These are phyloP conservation scores for Eumaeus atala DNA, from an alignment of 1,140 invertebrate genomes.

Conservation along the genomic window DNA sequence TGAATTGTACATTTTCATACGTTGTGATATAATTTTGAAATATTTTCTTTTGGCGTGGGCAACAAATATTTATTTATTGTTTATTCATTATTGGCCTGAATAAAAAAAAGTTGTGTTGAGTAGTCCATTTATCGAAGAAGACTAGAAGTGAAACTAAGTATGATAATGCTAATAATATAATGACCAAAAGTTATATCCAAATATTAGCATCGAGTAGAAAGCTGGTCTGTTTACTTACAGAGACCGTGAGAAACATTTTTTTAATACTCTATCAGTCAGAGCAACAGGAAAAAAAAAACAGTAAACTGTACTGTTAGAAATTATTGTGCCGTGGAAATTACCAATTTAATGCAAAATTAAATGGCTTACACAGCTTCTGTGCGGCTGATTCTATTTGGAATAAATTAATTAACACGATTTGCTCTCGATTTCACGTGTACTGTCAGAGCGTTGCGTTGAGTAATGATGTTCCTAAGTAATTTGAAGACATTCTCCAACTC, in stretches of 20 bases:
- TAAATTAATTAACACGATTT: constrained; percentile 69
- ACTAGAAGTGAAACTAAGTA: no score
- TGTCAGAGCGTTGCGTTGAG: background rate
- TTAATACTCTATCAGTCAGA: constrained; percentile 27
- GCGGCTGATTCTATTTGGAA: constrained; percentile 60
- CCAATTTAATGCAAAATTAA: constrained; percentile 68
- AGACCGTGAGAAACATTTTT: constrained; percentile 61
- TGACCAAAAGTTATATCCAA: no score
- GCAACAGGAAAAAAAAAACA: constrained; percentile 44
- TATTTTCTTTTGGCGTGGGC: no score
- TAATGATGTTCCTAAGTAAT: background rate
- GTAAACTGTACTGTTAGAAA: constrained; percentile 67
- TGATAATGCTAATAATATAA: no score
- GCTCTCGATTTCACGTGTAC: constrained; percentile 54
- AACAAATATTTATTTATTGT: no score
- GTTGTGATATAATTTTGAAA: no score
- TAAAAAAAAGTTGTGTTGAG: no score
- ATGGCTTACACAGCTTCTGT: constrained; percentile 54
- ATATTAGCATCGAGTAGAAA: constrained; percentile 32
- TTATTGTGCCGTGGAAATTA: constrained; percentile 71
- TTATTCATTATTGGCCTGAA: no score
- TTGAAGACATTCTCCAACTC: no score
- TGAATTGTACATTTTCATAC: no score
- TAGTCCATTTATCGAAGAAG: no score
- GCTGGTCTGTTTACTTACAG: constrained; percentile 47